Evolutionary conservation across 2,888 invertebrate genomes (phyloP), one percentile per base, ranked within the genome.

Genomic region (Chrysolina haemoptera): DNA sequence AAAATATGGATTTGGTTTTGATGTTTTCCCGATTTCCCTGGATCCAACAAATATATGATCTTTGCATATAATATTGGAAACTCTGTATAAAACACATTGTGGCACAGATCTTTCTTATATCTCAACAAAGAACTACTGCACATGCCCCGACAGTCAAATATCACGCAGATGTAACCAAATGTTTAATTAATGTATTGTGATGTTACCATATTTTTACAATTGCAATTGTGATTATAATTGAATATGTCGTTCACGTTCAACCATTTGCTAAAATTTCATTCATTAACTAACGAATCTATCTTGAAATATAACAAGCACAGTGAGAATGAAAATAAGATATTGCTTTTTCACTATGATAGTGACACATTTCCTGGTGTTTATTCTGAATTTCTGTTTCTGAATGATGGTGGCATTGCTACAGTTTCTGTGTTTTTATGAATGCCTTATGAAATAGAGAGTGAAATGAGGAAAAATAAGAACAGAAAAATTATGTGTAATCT

Each of bases 301-400:
- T 59, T 59, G 5, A 22, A 59, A 59, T 27, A 59, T 27, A 22
- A 59, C 59, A 59, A 59, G 59, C 59, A 59, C 10, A 59, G 59
- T 59, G 59, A 59, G 59, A 59, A 55, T 55, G 11, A n/a, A 35
- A 35, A 59, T 59, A 27, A 59, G 27, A 59, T 53, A 22, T 20
- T 53, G 53, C 53, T 43, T 43, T 43, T 53, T 53, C 53, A 53
- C 53, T 53, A 12, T 12, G 11, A 18, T 53, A 18, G 53, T 20
- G 53, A 53, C 11, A 53, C 43, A 43, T 12, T 43, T 53, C 10
- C 18, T 53, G 18, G 53, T 53, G 20, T 18, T 53, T 16, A 20
- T 22, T 11, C 6, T 22, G 53, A 20, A 1, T 53, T 53, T 53
- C 20, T 53, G 53, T 16, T 48, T 48, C 16, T 48, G 48, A 16